Evolutionary conservation across 2,888 invertebrate species (phyloP).

Genomic region (Carterocephalus palaemon): DNA sequence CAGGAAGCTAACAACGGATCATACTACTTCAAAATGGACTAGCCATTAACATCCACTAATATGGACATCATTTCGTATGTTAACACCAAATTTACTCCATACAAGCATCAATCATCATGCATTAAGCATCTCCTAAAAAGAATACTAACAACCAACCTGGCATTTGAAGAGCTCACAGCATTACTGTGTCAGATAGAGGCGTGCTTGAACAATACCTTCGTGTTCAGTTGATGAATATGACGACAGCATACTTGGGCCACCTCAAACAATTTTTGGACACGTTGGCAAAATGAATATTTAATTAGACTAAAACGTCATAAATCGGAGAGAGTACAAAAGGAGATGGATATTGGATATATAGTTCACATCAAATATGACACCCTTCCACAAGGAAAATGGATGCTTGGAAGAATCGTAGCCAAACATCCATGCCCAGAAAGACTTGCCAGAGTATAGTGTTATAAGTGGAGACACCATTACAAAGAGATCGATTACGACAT

Average conservation of each 20-base stretch:
- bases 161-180: constrained; percentile 30
- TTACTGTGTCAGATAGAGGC: constrained; percentile 30
- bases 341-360: constrained; percentile 32
- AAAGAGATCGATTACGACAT: constrained; percentile 10
- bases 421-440: constrained; percentile 27
- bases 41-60: too few species aligned
- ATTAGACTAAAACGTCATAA: constrained; percentile 28
- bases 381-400: constrained; percentile 34
- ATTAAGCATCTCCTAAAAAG: too few species aligned
- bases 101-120: too few species aligned
- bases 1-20: too few species aligned
- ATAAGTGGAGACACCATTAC: constrained; percentile 22
- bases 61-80: too few species aligned
- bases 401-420: constrained; percentile 29
- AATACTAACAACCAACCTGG: constrained; percentile 23
- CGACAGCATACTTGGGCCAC: constrained; percentile 7
- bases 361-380: constrained; percentile 30
- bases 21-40: too few species aligned
- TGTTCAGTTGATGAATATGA: constrained; percentile 6
- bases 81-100: too few species aligned
- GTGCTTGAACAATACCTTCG: constrained; percentile 30
- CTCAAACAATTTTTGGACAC: constrained; percentile 31
- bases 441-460: constrained; percentile 29
- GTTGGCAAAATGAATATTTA: constrained; percentile 34
- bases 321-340: constrained; percentile 27